Evolutionary conservation across 2,888 invertebrate species (phyloP), one percentile per base, ranked within the genome.

Genomic region (Drosophila subquinaria): DNA sequence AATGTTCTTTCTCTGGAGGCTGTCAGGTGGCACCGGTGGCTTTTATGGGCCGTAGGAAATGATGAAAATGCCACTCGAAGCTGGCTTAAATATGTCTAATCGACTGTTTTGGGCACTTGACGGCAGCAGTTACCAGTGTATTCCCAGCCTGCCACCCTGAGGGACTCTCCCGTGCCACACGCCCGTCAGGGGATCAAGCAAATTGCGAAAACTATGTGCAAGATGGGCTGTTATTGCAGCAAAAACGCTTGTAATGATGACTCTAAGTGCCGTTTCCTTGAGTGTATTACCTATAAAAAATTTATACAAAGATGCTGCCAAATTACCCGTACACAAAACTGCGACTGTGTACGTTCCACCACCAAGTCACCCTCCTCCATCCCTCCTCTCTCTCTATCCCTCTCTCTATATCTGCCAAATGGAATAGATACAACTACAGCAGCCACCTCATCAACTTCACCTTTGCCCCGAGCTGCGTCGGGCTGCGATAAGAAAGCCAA

Each of bases 201-300:
- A 92, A 92, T 91, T 91, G 91, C 90, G 88, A 86, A 91, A 92
- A 92, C 91, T 92, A 92, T 92, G 92, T 92, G 92, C 92, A 92
- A 92, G 92, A 92, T 92, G 92, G 92, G 89, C 92, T 91, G 91
- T 92, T 92, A 91, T 89, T 92, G 92, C 91, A 91, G 90, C 92
- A 91, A 92, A 91, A 92, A 90, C 86, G 90, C 90, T 92, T 92
- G 92, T 92, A 92, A 92, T 92, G 92, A 92, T 91, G 92, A 92
- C 91, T 92, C 91, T 91, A 92, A 92, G 92, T 92, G 92, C 89
- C 92, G 91, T 92, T 92, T 91, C 81, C 91, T 91, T 92, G 92
- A 92, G 92, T 92, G 92, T 92, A 92, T 92, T 91, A 92, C 92
- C 92, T 91, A 92, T 92, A 92, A 92, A 92, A 91, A 91, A 91